Evolutionary conservation across 2,888 invertebrate species (phyloP), one percentile per base, ranked within the genome.

Genomic region (Drosophila anomelani): DNA sequence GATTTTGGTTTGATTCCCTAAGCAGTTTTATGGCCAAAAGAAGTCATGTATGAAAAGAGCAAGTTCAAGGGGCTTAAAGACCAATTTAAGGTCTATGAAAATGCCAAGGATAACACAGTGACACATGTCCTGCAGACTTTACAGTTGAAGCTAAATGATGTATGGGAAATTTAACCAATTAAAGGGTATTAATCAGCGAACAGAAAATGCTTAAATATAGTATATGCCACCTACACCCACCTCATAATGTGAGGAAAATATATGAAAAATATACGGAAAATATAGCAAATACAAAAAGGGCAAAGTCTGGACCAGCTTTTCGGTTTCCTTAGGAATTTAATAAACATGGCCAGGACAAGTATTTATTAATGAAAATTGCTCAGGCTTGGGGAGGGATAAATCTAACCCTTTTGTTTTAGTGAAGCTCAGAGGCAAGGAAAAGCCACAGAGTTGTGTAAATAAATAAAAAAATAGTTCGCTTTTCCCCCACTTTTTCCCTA

Each of bases 1-100:
- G 64, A 56, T 75, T 74, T 74, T 56, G 55, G 44, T 17, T 38
- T 41, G 55, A 56, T 55, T 59, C 38, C 29, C 29, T 56, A 59
- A 59, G 59, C 55, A 39, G 34, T 34, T 47, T 46, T 38, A n/a
- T 39, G 54, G 39, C 26, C 44, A 17, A 38, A 56, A 13, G 17
- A 43, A 44, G 23, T 38, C 70, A 47, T 46, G 44, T 39, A 26
- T 34, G 32, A 38, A 23, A 7, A 20, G 4, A 3, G 5, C 12
- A 36, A 66, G 23, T 32, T 43, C 23, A 43, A 34, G 51, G 15
- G 34, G 15, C 34, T 51, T 53, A 6, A 36, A 53, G 34, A 20
- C 34, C 51, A 10, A 23, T 53, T 36, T 15, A 23, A 34, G 20
- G 15, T 20, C 34, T 20, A 20, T 9, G 15, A 34, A 34, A 51